phyloP scores from a whole-genome alignment of 2,113 vertebrate species.

The Spilogale gracilis region DNA sequence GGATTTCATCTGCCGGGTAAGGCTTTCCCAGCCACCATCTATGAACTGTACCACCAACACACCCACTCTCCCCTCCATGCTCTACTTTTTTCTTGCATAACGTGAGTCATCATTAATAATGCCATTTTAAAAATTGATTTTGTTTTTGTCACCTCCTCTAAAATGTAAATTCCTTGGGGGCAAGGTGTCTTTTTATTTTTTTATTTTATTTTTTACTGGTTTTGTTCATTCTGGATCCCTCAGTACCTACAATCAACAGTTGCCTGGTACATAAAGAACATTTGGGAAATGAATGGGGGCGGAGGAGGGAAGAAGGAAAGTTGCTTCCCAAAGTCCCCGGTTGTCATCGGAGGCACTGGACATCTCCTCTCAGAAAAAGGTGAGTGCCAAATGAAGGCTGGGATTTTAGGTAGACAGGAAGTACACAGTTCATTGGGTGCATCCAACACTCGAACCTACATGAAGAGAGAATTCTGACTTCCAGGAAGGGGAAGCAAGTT shows the following conservation, averaged over 20 bases:
- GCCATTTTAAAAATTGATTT: neutral
- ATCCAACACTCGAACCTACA: neutral
- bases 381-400: neutral
- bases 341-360: neutral
- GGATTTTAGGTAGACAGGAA: neutral
- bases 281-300: constrained; percentile 32
- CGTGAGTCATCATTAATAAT: neutral
- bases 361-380: neutral
- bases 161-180: neutral
- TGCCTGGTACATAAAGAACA: neutral
- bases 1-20: neutral
- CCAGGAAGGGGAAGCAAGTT: no score
- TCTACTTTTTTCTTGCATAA: neutral
- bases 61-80: neutral
- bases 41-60: neutral
- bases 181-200: neutral
- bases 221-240: neutral
- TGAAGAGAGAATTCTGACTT: neutral
- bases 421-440: neutral
- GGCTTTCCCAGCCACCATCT: neutral
- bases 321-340: neutral
- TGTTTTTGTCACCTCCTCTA: neutral
- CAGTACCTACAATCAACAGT: neutral
- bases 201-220: neutral
- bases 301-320: neutral